Conservation (phyloP, 1,140 invertebrate genomes). For the Brachionus sp. region DNA sequence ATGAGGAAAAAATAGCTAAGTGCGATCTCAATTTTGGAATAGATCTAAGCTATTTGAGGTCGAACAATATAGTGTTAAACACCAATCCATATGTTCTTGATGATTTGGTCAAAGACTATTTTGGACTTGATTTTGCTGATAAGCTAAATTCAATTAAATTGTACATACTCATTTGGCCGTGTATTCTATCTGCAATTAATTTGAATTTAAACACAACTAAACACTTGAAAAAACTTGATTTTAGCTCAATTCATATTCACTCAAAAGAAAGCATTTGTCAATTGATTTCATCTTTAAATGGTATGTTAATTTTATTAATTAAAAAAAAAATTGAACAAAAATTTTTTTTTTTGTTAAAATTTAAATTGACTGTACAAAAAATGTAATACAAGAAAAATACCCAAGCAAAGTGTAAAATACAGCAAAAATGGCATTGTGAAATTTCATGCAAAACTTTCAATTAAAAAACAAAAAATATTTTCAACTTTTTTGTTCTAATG, state of each 20-base stretch:
- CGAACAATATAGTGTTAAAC: neutral
- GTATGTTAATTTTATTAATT: neutral
- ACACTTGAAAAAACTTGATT: conserved; percentile 24
- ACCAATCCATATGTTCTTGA: conserved; percentile 23
- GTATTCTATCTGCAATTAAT: neutral
- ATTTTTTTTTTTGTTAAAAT: no score
- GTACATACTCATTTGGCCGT: conserved; percentile 34
- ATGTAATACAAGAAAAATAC: no score
- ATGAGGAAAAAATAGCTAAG: neutral
- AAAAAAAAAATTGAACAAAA: no score
- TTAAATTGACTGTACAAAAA: no score
- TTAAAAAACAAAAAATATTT: no score
- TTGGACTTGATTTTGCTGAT: neutral
- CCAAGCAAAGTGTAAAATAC: no score
- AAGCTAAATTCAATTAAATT: conserved; percentile 21
- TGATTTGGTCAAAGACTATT: conserved; percentile 6
- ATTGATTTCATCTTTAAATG: neutral
- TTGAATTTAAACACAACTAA: neutral
- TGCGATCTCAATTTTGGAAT: conserved; percentile 24
- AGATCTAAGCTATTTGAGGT: conserved; percentile 7
- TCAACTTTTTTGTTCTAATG: no score
- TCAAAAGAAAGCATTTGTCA: neutral
- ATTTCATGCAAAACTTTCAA: no score
- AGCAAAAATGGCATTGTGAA: no score
- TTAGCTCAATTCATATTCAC: conserved; percentile 13